Evolutionary conservation across 2,888 invertebrate genomes (phyloP).

Genomic region (Nomada hirtipes): DNA sequence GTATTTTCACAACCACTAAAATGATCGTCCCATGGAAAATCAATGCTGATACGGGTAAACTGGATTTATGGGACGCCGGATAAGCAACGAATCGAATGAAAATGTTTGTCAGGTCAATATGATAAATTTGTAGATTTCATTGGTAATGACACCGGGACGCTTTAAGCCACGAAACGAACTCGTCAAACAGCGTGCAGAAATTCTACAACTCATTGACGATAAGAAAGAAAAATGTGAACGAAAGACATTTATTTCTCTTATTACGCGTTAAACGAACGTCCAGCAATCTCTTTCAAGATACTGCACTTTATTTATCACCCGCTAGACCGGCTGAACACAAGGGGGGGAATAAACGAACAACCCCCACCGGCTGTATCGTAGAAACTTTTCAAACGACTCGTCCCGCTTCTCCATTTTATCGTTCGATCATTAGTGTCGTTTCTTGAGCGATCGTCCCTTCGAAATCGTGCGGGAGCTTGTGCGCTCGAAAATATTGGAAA

Average conservation of each 20-base stretch:
- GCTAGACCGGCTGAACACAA: not conserved
- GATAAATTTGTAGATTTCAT: constrained; percentile 23
- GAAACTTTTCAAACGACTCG: constrained; percentile 23
- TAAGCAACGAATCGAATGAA: constrained; percentile 8
- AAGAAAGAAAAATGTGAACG: not conserved
- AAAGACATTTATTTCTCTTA: constrained; percentile 41
- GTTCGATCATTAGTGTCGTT: constrained; percentile 12
- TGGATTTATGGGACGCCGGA: constrained; percentile 9
- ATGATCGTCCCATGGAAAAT: not conserved
- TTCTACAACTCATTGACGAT: not conserved
- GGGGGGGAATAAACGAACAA: constrained; percentile 16
- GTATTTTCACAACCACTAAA: not conserved
- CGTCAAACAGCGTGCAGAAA: not conserved
- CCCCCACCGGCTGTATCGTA: not conserved
- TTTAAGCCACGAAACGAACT: not conserved
- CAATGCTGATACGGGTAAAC: constrained; percentile 16
- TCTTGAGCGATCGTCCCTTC: not conserved
- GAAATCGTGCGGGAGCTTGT: not conserved
- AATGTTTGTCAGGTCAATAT: constrained; percentile 27
- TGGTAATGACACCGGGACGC: not conserved
- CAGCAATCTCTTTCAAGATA: constrained; percentile 27
- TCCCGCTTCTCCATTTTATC: constrained; percentile 7
- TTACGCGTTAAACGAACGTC: constrained; percentile 28
- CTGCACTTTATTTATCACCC: constrained; percentile 52
- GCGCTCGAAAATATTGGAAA: not conserved